These are phyloP conservation scores for Lucinisca nassula DNA, from an alignment of 2,888 invertebrate species.

Conservation along the genomic window DNA sequence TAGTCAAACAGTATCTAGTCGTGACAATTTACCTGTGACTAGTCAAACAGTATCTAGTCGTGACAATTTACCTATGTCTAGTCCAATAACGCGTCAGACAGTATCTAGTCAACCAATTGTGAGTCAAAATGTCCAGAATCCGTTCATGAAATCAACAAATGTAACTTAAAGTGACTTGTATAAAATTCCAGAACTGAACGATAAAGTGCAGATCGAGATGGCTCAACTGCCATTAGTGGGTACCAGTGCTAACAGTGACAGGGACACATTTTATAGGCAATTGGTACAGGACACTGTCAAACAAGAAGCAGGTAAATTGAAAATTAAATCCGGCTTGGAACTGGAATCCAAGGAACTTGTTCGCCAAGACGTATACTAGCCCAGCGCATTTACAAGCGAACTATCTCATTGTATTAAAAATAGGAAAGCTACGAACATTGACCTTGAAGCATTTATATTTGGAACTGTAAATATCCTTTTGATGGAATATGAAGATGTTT, in stretches of 20 bases:
- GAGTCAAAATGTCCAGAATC: background rate
- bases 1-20: background rate
- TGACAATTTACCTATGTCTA: too few relatives aligned
- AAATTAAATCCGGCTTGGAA: constrained; percentile 16
- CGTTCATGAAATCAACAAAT: background rate
- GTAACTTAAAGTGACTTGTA: background rate
- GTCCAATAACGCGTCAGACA: too few relatives aligned
- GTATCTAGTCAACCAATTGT: background rate
- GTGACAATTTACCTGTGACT: too few relatives aligned
- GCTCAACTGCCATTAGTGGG: background rate
- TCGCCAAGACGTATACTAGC: background rate
- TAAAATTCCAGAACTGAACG: background rate
- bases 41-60: too few relatives aligned
- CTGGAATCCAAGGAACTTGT: constrained; percentile 5
- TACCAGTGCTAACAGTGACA: background rate
- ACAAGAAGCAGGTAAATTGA: constrained; percentile 18
- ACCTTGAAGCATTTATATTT: constrained; percentile 6
- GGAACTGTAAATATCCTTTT: constrained; percentile 12
- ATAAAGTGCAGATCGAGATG: background rate
- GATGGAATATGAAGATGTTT: background rate
- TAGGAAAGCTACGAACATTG: constrained; percentile 3
- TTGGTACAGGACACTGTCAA: constrained; percentile 6
- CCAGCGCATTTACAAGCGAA: constrained; percentile 10
- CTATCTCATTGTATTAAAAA: background rate
- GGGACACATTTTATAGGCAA: constrained; percentile 18